A percentile compares a stretch with the other conserved stretches of the same genome.
Conservation (phyloP, 2,797 vertebrate species). For the Sebastes flavidus region DNA sequence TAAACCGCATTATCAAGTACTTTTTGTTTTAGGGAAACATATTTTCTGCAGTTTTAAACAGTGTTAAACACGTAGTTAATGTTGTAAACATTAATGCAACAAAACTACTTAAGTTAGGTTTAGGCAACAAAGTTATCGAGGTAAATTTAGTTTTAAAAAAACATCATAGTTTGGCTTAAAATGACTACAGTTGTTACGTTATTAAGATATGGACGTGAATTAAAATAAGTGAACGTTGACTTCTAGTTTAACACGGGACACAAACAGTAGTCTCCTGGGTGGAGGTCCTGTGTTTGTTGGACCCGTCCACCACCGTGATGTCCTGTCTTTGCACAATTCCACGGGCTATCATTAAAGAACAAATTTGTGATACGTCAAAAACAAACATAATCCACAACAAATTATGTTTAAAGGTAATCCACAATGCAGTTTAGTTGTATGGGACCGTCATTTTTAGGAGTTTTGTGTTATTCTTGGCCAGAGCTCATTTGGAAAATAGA, state of each 20-base stretch:
- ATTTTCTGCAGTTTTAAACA: too few relatives aligned
- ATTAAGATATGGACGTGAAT: too few relatives aligned
- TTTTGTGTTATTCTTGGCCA: constrained; percentile 8
- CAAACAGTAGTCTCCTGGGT: not conserved
- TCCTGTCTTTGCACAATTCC: too few relatives aligned
- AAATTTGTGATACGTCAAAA: too few relatives aligned
- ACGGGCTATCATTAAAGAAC: too few relatives aligned
- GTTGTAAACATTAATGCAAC: not conserved
- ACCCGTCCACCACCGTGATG: too few relatives aligned
- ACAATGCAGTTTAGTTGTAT: not conserved
- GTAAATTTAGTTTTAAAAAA: not conserved
- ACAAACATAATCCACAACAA: not conserved
- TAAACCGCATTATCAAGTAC: too few relatives aligned
- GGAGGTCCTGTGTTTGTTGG: not conserved
- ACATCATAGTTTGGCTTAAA: not conserved
- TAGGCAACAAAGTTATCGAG: not conserved
- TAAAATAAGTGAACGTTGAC: too few relatives aligned
- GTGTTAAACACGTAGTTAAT: too few relatives aligned
- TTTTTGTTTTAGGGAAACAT: too few relatives aligned
- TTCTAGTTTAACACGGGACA: too few relatives aligned
- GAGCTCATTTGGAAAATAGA: not conserved
- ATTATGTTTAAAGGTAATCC: not conserved
- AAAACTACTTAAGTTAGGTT: not conserved
- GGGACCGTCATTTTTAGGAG: not conserved
- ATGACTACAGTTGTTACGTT: not conserved